Conservation (phyloP, 2,797 vertebrate species). For the Margarornis squamiger region DNA sequence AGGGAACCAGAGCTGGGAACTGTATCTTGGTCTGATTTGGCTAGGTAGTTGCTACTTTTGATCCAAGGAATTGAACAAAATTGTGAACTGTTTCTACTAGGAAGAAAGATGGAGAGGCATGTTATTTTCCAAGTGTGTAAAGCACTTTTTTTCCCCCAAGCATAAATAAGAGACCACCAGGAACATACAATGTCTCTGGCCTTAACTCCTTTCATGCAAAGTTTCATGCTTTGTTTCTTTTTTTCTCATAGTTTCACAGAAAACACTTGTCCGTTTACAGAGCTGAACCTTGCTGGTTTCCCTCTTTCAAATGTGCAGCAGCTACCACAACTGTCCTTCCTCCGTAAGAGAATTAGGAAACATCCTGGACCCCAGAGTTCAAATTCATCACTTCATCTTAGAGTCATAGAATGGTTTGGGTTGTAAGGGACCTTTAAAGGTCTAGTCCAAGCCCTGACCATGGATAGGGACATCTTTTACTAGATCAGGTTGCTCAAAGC, state of each 20-base stretch:
- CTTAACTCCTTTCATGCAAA: not conserved
- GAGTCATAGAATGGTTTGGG: not conserved
- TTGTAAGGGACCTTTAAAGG: not conserved
- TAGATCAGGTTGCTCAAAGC: not conserved
- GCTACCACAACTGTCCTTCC: not conserved
- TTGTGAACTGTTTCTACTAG: not conserved
- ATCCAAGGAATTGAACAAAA: not conserved
- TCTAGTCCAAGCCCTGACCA: not conserved
- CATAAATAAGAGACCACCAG: not conserved
- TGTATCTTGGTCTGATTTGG: not conserved
- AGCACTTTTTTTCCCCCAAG: not conserved
- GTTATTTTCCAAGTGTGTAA: not conserved
- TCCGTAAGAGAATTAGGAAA: not conserved
- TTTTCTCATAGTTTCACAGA: not conserved
- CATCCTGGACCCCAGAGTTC: not conserved
- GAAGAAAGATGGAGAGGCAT: not conserved
- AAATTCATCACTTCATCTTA: not conserved
- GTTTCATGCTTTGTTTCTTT: not conserved
- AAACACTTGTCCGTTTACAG: not conserved
- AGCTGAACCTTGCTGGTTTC: not conserved
- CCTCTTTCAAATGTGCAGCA: not conserved
- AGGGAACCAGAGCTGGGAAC: not conserved
- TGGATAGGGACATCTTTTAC: not conserved
- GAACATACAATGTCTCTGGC: not conserved
- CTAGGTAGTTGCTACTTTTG: not conserved